Evolutionary conservation across 2,113 vertebrate species (phyloP).

Genomic region (Alethe castanea): DNA sequence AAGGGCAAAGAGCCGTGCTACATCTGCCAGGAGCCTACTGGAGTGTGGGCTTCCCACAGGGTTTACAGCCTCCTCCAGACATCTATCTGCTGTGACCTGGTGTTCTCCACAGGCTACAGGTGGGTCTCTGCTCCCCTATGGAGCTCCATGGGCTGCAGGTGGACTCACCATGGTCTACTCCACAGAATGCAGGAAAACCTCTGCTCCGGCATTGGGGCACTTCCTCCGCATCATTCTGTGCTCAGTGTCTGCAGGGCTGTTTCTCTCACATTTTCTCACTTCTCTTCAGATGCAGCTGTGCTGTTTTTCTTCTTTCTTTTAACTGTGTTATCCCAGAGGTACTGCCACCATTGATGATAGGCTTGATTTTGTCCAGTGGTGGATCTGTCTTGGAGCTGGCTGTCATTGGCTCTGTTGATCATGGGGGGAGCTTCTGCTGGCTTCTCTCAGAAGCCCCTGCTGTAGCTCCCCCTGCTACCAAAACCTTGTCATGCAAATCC

Average conservation of each 20-base stretch:
- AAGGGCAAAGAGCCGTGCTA: not conserved
- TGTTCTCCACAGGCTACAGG: not conserved
- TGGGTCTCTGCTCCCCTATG: not conserved
- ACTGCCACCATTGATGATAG: not conserved
- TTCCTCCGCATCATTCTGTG: not conserved
- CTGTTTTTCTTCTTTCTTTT: not conserved
- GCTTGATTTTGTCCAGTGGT: not conserved
- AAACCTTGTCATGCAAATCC: not conserved
- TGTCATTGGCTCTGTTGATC: accelerated
- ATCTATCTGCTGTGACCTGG: not conserved
- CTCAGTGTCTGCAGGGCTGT: not conserved
- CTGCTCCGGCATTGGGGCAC: accelerated
- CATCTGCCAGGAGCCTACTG: not conserved
- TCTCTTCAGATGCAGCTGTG: not conserved
- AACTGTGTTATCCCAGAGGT: not conserved
- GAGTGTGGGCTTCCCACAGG: not conserved
- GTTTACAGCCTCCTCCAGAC: not conserved
- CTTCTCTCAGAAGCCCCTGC: not conserved
- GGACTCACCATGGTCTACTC: too few relatives aligned
- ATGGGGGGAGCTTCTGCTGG: not conserved
- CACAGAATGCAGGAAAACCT: not conserved
- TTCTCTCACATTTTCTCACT: not conserved
- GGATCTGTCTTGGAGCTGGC: not conserved
- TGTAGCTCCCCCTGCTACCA: not conserved
- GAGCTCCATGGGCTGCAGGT: not conserved